phyloP scores from a whole-genome alignment of 2,888 invertebrate species.

The Adela reaumurella region DNA sequence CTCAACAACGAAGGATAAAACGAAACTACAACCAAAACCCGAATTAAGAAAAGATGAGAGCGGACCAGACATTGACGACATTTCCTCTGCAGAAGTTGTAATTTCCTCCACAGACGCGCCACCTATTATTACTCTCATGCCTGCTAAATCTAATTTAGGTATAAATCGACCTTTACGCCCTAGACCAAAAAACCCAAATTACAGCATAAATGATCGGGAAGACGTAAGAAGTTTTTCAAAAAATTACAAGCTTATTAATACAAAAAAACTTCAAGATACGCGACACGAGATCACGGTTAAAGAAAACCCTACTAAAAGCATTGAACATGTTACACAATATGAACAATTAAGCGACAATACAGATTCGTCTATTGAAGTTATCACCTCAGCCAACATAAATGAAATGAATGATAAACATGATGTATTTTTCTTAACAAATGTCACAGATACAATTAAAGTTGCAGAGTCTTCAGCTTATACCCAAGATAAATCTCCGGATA shows the following conservation, averaged over 20 bases:
- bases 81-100: constrained; percentile 17
- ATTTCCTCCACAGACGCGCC: constrained; percentile 12
- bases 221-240: constrained; percentile 21
- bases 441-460: constrained; percentile 21
- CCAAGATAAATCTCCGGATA: constrained; percentile 17
- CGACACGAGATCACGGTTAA: background rate
- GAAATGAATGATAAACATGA: constrained; percentile 11
- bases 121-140: constrained; percentile 59
- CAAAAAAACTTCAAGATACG: constrained; percentile 4
- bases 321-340: constrained; percentile 8
- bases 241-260: constrained; percentile 3
- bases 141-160: constrained; percentile 77
- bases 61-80: constrained; percentile 17
- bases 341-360: background rate
- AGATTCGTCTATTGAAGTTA: background rate
- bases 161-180: constrained; percentile 68
- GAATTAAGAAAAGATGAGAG: constrained; percentile 16
- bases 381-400: constrained; percentile 12
- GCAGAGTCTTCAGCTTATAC: constrained; percentile 12
- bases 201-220: constrained; percentile 19
- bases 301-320: constrained; percentile 9
- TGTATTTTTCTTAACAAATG: constrained; percentile 17
- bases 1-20: too few relatives aligned
- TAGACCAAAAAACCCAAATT: constrained; percentile 47
- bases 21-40: constrained; percentile 3